Percentiles rank a stretch among this genome's conserved stretches.
These are phyloP conservation scores for Oasisia sp. DNA, from an alignment of 2,888 invertebrate species.

Conservation along the genomic window DNA sequence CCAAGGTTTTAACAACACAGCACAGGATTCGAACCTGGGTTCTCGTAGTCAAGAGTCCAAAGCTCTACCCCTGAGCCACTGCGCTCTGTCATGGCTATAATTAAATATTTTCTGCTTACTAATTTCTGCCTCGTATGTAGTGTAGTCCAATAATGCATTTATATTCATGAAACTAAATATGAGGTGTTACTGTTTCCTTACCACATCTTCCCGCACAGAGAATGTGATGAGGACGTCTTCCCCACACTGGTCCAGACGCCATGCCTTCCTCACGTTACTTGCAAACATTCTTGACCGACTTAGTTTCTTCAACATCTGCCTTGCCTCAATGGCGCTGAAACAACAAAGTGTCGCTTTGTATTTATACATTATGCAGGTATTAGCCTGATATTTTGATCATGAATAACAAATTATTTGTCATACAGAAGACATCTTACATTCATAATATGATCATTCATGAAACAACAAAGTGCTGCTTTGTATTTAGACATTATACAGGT, in stretches of 20 bases:
- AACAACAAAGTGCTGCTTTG: neutral
- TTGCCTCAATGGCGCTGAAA: neutral
- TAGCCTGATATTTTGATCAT: neutral
- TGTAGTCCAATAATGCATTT: neutral
- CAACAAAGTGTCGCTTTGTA: neutral
- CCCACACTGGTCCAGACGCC: neutral
- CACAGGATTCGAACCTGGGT: no score
- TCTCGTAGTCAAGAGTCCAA: no score
- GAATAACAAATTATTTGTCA: neutral
- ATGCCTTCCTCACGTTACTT: neutral
- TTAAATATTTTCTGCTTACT: neutral
- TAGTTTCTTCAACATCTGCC: neutral
- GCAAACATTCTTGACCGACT: neutral
- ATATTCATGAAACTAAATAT: neutral
- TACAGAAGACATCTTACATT: no score
- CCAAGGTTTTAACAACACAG: no score
- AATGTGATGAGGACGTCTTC: neutral
- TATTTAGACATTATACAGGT: neutral
- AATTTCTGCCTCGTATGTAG: no score
- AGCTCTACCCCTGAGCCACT: no score
- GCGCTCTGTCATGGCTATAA: neutral
- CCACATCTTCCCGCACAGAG: neutral
- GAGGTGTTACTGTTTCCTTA: neutral
- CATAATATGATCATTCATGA: no score
- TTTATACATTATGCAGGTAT: neutral